These are phyloP conservation scores for Halichoeres trimaculatus DNA, from an alignment of 2,113 vertebrate genomes.

Conservation along the genomic window DNA sequence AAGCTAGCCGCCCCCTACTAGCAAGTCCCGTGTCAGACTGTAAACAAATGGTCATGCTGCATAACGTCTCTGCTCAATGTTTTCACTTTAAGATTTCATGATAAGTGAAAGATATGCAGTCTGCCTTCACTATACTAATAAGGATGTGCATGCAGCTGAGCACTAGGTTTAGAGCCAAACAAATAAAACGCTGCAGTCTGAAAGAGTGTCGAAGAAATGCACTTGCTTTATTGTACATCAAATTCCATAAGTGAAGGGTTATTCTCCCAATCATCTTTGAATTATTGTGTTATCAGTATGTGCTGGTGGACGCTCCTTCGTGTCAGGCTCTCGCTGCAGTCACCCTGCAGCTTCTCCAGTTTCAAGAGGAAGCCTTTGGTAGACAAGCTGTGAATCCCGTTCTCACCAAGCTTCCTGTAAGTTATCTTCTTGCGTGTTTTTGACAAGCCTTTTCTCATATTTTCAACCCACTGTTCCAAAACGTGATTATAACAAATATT, in stretches of 20 bases:
- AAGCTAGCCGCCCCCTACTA: slow-evolving; percentile 64
- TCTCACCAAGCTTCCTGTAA: slow-evolving; percentile 96
- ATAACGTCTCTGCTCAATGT: slow-evolving; percentile 6
- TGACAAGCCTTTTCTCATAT: neutral
- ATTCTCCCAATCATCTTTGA: neutral
- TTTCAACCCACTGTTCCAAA: neutral
- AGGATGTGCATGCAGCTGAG: neutral
- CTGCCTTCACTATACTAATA: neutral
- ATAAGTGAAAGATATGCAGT: neutral
- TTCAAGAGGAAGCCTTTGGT: slow-evolving; percentile 97
- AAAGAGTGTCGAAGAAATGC: neutral
- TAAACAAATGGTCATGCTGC: slow-evolving; percentile 61
- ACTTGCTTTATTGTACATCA: neutral
- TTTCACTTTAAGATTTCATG: neutral
- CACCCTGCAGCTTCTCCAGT: slow-evolving; percentile 95
- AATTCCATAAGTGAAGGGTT: neutral
- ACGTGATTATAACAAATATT: neutral
- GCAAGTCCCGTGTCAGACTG: slow-evolving; percentile 33
- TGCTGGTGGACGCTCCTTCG: slow-evolving; percentile 93
- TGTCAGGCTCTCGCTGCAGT: slow-evolving; percentile 91
- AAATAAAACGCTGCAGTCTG: slow-evolving; percentile 6
- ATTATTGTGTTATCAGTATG: slow-evolving; percentile 82
- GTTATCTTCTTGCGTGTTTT: slow-evolving; percentile 57
- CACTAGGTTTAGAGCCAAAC: neutral
- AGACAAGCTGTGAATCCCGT: slow-evolving; percentile 89